Evolutionary conservation across 2,888 invertebrate species (phyloP), one percentile per base, ranked within the genome.

Genomic region (Taenaris catops): DNA sequence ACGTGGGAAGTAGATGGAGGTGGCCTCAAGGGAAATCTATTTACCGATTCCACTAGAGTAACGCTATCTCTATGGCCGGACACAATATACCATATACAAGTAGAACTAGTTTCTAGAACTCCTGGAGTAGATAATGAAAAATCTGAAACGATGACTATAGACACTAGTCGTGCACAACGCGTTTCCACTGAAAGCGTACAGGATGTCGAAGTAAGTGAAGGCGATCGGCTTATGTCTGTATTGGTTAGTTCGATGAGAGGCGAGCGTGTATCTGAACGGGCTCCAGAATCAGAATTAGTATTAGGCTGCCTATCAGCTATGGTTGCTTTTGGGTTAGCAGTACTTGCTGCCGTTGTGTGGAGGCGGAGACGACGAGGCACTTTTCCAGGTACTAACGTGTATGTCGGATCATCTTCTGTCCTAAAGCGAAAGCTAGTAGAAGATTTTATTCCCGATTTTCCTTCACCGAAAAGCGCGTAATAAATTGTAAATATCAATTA

Each of bases 1-100:
- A 94, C 94, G 43, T 94, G 94, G 94, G 94, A 94, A 88, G 92
- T 94, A 34, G 92, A 92, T 58, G 94, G 94, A 38, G 94, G 94
- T 51, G 94, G 94, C 46, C 83, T 94, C 41, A 93, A 93, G 76
- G 94, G 94, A 48, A 94, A 94, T 74, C 87, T 94, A 47, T 93
- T 94, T 73, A 94, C 94, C 21, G 94, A 94, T 71, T 92, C 93
- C 32, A 93, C 93, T 38, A 90, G 92, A 57, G 94, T 94, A 43
- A 93, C 93, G 34, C 74, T 94, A 49, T 93, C 93, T 37, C 81
- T 94, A 31, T 94, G 94, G 93, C 93, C 94, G 27, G 93, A 94
- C 67, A 94, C 94, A 24, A 76, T 93, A 48, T 94, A 94, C 72
- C 92, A 93, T 72, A 93, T 94, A 60, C 93, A 94, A 89, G 94